Evolutionary conservation across 2,113 vertebrate genomes (phyloP).

Genomic region (Diglossa brunneiventris): DNA sequence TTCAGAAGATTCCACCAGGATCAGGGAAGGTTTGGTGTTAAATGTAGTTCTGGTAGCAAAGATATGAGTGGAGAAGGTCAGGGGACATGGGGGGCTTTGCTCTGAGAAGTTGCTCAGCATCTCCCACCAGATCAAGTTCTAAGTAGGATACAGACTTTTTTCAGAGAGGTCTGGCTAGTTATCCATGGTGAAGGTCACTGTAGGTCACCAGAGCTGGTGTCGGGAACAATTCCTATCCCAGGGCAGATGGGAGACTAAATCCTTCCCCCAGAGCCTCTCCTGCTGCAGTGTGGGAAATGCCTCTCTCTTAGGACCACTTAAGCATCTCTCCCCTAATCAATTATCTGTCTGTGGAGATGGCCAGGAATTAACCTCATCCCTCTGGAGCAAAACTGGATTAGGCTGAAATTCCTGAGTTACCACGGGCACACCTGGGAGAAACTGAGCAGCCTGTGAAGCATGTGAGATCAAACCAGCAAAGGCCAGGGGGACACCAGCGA

Average conservation of each 20-base stretch:
- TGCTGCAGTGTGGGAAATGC: not conserved
- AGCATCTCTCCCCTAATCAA: not conserved
- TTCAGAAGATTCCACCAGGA: not conserved
- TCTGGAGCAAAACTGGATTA: not conserved
- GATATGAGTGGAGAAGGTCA: accelerated
- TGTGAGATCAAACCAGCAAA: not conserved
- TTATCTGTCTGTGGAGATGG: not conserved
- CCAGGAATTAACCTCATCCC: not conserved
- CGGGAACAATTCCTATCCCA: not conserved
- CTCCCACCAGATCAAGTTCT: not conserved
- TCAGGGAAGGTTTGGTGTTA: not conserved
- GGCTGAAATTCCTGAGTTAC: not conserved
- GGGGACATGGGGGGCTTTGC: not conserved
- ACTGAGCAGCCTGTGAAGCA: not conserved
- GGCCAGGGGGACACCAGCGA: not conserved
- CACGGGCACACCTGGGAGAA: not conserved
- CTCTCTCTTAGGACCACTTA: not conserved
- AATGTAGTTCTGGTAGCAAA: not conserved
- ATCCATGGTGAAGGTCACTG: not conserved
- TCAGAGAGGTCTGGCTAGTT: not conserved
- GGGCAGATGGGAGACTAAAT: constrained; percentile 18
- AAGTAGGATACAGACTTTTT: not conserved
- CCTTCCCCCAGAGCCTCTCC: not conserved
- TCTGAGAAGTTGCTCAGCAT: not conserved
- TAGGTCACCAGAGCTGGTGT: not conserved